A percentile compares a stretch with the other conserved stretches of the same genome.
Evolutionary conservation across 2,113 vertebrate species (phyloP).

Genomic region (Capra hircus): DNA sequence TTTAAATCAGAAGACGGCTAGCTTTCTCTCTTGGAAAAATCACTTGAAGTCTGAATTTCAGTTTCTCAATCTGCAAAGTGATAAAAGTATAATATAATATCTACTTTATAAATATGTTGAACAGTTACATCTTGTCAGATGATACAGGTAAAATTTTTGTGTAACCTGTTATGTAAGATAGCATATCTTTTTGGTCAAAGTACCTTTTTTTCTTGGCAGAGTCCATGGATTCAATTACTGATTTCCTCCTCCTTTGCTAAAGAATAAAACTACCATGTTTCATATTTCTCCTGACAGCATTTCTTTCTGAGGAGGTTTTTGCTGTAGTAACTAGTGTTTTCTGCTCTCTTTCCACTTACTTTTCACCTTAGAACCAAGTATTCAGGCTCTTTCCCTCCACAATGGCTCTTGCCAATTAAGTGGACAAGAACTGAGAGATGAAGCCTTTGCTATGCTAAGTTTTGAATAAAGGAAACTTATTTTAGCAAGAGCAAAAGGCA

Average conservation of each 20-base stretch:
- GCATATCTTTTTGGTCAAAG: neutral
- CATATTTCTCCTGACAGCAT: neutral
- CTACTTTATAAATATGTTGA: neutral
- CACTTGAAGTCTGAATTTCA: neutral
- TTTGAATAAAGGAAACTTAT: slow-evolving; percentile 31
- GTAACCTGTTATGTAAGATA: neutral
- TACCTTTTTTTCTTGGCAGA: neutral
- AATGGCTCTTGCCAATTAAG: neutral
- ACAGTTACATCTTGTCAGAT: neutral
- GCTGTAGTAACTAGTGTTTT: neutral
- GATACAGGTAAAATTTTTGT: neutral
- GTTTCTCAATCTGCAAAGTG: neutral
- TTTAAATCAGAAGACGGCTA: neutral
- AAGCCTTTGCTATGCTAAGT: neutral
- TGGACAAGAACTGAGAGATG: neutral
- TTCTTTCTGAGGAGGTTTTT: neutral
- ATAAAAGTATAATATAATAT: neutral
- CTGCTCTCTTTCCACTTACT: neutral
- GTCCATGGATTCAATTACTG: neutral
- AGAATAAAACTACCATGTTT: neutral
- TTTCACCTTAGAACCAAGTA: neutral
- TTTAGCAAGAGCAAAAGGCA: neutral
- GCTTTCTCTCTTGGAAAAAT: neutral
- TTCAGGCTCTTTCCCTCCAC: neutral
- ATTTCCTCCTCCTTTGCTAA: neutral